phyloP scores from a whole-genome alignment of 2,888 invertebrate species.

The Heliconius ismenius region DNA sequence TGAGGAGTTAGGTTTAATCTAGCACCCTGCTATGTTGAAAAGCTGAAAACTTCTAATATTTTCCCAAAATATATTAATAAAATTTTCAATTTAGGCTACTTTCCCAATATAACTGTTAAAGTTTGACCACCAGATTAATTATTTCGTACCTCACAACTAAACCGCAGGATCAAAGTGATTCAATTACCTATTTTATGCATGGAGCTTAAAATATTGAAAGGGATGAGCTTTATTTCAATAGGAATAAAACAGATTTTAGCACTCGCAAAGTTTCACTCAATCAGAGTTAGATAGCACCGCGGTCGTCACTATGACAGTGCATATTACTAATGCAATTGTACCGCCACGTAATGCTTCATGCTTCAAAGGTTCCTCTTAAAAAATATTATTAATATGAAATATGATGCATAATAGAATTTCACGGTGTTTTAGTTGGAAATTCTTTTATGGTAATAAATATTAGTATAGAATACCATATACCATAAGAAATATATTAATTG shows the following conservation, averaged over 20 bases:
- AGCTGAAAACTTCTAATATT: too few relatives aligned
- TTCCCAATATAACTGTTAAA: conserved; percentile 5
- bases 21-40: too few relatives aligned
- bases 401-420: neutral
- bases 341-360: conserved; percentile 13
- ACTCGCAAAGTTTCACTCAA: conserved; percentile 46
- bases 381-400: neutral
- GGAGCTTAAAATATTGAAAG: conserved; percentile 6
- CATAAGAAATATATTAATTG: too few relatives aligned
- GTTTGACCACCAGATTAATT: conserved; percentile 17
- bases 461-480: neutral
- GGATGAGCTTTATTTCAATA: conserved; percentile 9
- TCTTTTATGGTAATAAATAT: neutral
- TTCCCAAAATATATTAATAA: neutral
- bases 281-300: conserved; percentile 65
- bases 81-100: neutral
- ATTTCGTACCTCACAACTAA: conserved; percentile 26
- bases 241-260: conserved; percentile 21
- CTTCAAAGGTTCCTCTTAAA: conserved; percentile 13
- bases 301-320: conserved; percentile 47
- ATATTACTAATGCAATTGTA: conserved; percentile 54
- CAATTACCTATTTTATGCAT: conserved; percentile 31
- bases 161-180: conserved; percentile 31
- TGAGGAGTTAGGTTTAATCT: too few relatives aligned
- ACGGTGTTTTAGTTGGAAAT: neutral